Conservation (phyloP, 2,888 invertebrate genomes). For the Cryptophagus acutangulus region DNA sequence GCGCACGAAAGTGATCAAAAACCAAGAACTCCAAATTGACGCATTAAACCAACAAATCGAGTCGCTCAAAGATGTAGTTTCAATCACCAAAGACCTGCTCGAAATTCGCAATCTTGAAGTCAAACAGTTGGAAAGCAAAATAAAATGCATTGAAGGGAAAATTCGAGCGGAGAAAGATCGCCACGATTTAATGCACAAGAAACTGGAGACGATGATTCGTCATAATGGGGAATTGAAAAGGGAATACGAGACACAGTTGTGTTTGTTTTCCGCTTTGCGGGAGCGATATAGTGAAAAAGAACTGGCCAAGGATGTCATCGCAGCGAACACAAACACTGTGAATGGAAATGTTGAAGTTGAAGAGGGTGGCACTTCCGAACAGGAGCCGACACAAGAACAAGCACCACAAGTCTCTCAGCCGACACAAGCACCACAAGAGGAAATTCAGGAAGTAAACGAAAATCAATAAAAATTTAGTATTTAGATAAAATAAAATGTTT, state of each 20-base stretch:
- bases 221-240: conserved; percentile 71
- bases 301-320: conserved; percentile 36
- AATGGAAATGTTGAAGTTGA: no score
- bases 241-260: conserved; percentile 74
- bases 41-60: conserved; percentile 67
- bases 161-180: conserved; percentile 69
- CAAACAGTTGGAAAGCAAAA: conserved; percentile 63
- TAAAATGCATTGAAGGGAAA: conserved; percentile 64
- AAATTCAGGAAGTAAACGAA: no score
- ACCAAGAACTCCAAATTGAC: conserved; percentile 73
- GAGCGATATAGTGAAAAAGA: conserved; percentile 43
- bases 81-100: conserved; percentile 73
- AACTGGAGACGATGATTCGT: conserved; percentile 65
- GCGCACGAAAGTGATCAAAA: conserved; percentile 69
- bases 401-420: no score
- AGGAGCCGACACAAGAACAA: no score
- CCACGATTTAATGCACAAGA: conserved; percentile 62
- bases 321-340: no score
- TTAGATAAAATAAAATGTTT: no score
- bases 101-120: conserved; percentile 75
- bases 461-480: no score
- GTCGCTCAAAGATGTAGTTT: conserved; percentile 75
- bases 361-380: no score
- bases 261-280: conserved; percentile 58
- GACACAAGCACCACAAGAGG: no score